These are phyloP conservation scores for Dendroctonus ponderosae DNA, from an alignment of 1,140 invertebrate genomes.

Conservation along the genomic window DNA sequence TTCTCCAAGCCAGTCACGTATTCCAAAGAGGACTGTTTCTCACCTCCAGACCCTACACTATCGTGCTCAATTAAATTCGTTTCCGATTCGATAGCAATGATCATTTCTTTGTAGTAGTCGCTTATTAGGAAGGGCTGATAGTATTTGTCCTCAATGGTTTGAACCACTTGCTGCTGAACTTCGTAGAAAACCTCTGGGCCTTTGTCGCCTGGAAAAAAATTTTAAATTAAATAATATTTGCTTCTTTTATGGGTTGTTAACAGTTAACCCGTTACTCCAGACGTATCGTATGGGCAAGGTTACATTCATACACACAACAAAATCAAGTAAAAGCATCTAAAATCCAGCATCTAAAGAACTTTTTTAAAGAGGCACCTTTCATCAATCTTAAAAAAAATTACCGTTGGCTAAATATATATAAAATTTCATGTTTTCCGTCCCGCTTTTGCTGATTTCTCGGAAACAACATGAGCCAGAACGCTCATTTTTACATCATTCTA, in stretches of 20 bases:
- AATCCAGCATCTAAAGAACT: too few species aligned
- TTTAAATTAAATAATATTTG: background rate
- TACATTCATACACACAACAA: too few species aligned
- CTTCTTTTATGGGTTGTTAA: background rate
- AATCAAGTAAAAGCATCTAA: too few species aligned
- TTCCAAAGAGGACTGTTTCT: slow-evolving; percentile 56
- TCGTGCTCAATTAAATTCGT: slow-evolving; percentile 55
- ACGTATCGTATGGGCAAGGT: too few species aligned
- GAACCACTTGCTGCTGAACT: slow-evolving; percentile 76
- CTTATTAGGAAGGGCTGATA: slow-evolving; percentile 86
- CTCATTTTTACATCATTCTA: too few species aligned
- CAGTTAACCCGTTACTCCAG: too few species aligned
- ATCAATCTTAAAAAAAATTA: too few species aligned
- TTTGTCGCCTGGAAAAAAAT: slow-evolving; percentile 62
- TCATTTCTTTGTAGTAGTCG: slow-evolving; percentile 77
- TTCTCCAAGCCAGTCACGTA: slow-evolving; percentile 54
- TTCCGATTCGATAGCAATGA: slow-evolving; percentile 68
- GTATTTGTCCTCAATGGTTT: slow-evolving; percentile 80
- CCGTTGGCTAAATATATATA: too few species aligned
- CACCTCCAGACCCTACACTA: slow-evolving; percentile 50
- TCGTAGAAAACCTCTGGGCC: slow-evolving; percentile 87
- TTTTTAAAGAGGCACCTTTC: too few species aligned
- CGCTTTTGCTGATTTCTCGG: too few species aligned
- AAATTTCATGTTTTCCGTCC: too few species aligned
- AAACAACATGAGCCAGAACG: too few species aligned